These are phyloP conservation scores for Tetraodon nigroviridis DNA, from an alignment of 2,113 vertebrate genomes.

Conservation along the genomic window DNA sequence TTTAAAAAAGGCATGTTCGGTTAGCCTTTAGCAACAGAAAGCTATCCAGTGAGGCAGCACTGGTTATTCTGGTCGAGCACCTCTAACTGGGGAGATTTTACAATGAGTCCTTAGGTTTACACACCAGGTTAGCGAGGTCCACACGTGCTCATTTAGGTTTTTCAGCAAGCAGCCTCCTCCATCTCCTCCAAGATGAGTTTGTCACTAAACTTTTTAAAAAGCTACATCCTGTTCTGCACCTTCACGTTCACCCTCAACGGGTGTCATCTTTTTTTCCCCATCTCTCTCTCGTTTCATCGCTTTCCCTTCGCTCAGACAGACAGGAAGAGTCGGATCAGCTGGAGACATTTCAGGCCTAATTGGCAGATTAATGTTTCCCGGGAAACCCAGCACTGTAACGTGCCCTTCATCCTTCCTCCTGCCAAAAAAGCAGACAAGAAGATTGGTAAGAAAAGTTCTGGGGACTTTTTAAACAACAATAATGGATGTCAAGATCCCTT, in stretches of 20 bases:
- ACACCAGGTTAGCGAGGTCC: background rate
- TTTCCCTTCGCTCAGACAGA: constrained; percentile 33
- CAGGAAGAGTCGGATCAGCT: constrained; percentile 65
- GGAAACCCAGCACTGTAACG: constrained; percentile 73
- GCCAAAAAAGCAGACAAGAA: constrained; percentile 57
- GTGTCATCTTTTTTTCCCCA: constrained; percentile 43
- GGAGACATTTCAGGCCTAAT: constrained; percentile 73
- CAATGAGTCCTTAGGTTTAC: constrained; percentile 33
- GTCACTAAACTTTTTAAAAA: constrained; percentile 18
- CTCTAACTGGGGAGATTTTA: constrained; percentile 29
- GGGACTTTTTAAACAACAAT: too few relatives aligned
- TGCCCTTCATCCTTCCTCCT: constrained; percentile 59
- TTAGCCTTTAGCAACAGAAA: constrained; percentile 5
- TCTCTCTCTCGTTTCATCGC: constrained; percentile 25
- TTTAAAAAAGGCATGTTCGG: constrained; percentile 1
- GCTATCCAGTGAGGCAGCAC: constrained; percentile 8
- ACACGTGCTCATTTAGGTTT: too few relatives aligned
- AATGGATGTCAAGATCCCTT: too few relatives aligned
- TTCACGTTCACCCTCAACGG: constrained; percentile 1
- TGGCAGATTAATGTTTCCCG: constrained; percentile 72
- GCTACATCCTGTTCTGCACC: constrained; percentile 35
- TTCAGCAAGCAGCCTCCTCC: too few relatives aligned
- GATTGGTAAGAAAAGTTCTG: too few relatives aligned
- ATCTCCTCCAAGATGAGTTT: too few relatives aligned
- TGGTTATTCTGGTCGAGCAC: constrained; percentile 12